Evolutionary conservation across 2,797 vertebrate genomes (phyloP).

Genomic region (Acanthis flammea): DNA sequence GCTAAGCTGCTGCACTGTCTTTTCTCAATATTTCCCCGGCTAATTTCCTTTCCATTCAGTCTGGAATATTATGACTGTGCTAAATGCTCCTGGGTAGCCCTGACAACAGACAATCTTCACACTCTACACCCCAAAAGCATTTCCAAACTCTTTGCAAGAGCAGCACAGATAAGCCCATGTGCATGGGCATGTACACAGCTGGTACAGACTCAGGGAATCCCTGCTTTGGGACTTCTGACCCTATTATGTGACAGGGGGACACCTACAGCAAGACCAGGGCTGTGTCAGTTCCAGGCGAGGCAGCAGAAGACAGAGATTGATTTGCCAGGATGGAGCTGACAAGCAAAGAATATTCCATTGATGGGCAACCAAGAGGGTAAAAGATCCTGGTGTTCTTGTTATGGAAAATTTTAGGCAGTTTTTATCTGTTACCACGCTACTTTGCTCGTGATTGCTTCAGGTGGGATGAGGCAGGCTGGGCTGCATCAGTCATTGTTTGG

Average conservation of each 20-base stretch:
- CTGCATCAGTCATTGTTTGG: neutral
- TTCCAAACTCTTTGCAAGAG: neutral
- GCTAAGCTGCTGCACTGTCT: neutral
- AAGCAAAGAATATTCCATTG: neutral
- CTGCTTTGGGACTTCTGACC: neutral
- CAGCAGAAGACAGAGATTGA: neutral
- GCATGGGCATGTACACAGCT: fast-evolving
- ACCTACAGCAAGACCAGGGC: neutral
- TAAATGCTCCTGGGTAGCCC: neutral
- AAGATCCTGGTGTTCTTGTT: neutral
- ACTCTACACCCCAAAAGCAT: neutral
- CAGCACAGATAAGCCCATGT: fast-evolving
- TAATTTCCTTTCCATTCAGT: neutral
- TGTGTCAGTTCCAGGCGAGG: neutral
- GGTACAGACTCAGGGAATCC: neutral
- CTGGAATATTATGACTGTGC: neutral
- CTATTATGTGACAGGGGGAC: fast-evolving
- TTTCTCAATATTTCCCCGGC: neutral
- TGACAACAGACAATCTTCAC: neutral
- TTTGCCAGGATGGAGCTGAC: neutral
- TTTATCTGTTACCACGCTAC: neutral
- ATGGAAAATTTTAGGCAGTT: neutral
- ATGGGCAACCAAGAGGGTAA: neutral
- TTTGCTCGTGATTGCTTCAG: neutral
- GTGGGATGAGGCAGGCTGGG: neutral